Conservation (phyloP, 1,140 invertebrate genomes). For the Drosophila nikananu region DNA sequence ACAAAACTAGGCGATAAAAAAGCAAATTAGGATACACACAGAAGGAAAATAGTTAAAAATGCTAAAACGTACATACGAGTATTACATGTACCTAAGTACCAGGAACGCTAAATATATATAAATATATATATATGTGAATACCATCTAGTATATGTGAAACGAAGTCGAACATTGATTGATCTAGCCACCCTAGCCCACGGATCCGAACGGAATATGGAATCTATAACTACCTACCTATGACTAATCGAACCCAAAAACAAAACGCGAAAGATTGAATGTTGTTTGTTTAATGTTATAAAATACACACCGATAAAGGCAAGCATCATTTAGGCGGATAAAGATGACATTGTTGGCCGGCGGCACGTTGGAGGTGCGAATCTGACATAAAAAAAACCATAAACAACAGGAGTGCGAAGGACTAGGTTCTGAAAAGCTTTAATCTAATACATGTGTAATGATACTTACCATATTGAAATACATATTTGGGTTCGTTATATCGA, state of each 20-base stretch:
- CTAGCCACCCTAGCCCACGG: conserved; percentile 55
- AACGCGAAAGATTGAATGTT: conserved; percentile 64
- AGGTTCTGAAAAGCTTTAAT: conserved; percentile 67
- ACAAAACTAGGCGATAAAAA: conserved; percentile 39
- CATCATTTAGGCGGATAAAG: conserved; percentile 4
- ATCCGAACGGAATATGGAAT: conserved; percentile 33
- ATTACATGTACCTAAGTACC: conserved; percentile 46
- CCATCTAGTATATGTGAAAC: conserved; percentile 20
- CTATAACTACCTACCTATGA: conserved; percentile 43
- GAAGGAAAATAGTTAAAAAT: conserved; percentile 18
- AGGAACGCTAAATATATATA: conserved; percentile 21
- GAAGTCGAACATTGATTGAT: conserved; percentile 24
- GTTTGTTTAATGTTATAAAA: conserved; percentile 64
- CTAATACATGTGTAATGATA: conserved; percentile 27
- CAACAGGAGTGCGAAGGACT: conserved; percentile 32
- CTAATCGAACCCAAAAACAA: conserved; percentile 25
- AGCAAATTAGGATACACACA: conserved; percentile 12
- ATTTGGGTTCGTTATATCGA: conserved; percentile 25
- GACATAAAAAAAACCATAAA: too few species aligned
- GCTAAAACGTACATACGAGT: conserved; percentile 26
- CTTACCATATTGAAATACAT: not conserved
- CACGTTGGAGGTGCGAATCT: conserved; percentile 35
- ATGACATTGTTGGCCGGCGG: conserved; percentile 28
- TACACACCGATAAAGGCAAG: conserved; percentile 33
- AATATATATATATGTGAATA: conserved; percentile 12